Evolutionary conservation across 1,140 invertebrate species (phyloP).

Genomic region (Drosophila sturtevanti): DNA sequence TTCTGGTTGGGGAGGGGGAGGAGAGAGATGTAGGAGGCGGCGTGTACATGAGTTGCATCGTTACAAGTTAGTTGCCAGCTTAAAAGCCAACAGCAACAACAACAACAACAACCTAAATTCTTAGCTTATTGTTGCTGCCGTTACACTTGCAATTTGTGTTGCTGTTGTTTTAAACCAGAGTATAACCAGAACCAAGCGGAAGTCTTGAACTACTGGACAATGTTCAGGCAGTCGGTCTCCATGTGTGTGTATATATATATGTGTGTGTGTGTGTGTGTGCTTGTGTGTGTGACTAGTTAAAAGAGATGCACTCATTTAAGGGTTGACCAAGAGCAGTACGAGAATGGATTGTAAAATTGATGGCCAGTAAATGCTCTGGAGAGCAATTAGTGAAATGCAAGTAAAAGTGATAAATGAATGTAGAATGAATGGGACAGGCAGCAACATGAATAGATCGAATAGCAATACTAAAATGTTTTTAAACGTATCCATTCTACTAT

Average conservation of each 20-base stretch:
- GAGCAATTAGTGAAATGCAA: constrained; percentile 45
- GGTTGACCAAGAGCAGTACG: not conserved
- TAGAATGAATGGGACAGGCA: not conserved
- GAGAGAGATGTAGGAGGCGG: not conserved
- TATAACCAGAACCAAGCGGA: not conserved
- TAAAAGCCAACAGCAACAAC: constrained; percentile 30
- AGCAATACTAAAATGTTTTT: not conserved
- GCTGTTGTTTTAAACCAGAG: not conserved
- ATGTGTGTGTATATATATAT: not conserved
- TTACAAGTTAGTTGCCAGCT: constrained; percentile 42
- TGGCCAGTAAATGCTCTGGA: constrained; percentile 25
- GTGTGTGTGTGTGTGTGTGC: not conserved
- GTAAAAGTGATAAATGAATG: constrained; percentile 53
- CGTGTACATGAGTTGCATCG: constrained; percentile 29
- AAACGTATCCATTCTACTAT: too few relatives aligned
- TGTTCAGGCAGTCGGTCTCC: not conserved
- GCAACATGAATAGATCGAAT: not conserved
- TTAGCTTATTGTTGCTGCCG: constrained; percentile 48
- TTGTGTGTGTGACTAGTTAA: constrained; percentile 19
- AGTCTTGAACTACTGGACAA: constrained; percentile 1
- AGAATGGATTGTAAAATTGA: not conserved
- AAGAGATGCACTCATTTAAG: not conserved
- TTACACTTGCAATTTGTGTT: not conserved
- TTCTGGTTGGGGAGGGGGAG: not conserved
- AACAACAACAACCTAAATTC: constrained; percentile 30